These are phyloP conservation scores for Gallirallus australis DNA, from an alignment of 2,797 vertebrate species.

Conservation along the genomic window DNA sequence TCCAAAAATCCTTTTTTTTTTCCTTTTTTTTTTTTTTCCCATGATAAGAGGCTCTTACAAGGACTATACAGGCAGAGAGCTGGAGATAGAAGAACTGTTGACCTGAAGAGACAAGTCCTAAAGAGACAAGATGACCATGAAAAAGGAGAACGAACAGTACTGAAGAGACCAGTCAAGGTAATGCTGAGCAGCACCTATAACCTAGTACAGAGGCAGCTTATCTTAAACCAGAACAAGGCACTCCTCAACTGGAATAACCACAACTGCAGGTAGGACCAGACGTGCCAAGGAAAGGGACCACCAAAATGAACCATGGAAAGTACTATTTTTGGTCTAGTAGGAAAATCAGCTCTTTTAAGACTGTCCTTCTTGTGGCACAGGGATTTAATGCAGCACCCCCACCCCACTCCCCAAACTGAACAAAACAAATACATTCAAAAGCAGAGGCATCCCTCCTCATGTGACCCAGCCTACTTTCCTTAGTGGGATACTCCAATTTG, in stretches of 20 bases:
- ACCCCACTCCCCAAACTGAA: neutral
- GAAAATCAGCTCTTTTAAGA: neutral
- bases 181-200: neutral
- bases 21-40: neutral
- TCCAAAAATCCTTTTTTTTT: neutral
- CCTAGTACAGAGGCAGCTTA: slow-evolving; percentile 1
- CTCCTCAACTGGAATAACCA: neutral
- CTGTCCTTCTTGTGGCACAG: neutral
- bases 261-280: neutral
- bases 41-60: neutral
- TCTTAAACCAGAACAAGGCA: neutral
- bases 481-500: neutral
- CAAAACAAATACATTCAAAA: neutral
- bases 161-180: neutral
- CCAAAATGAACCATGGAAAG: neutral
- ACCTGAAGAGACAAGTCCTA: neutral
- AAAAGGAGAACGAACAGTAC: neutral
- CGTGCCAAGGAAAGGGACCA: neutral
- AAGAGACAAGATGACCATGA: neutral
- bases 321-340: neutral
- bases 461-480: neutral
- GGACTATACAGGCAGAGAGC: neutral
- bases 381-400: neutral
- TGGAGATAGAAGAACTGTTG: neutral
- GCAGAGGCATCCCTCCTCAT: neutral